Evolutionary conservation across 2,113 vertebrate species (phyloP), one percentile per base, ranked within the genome.

Genomic region (Plecturocebus donacophilus): DNA sequence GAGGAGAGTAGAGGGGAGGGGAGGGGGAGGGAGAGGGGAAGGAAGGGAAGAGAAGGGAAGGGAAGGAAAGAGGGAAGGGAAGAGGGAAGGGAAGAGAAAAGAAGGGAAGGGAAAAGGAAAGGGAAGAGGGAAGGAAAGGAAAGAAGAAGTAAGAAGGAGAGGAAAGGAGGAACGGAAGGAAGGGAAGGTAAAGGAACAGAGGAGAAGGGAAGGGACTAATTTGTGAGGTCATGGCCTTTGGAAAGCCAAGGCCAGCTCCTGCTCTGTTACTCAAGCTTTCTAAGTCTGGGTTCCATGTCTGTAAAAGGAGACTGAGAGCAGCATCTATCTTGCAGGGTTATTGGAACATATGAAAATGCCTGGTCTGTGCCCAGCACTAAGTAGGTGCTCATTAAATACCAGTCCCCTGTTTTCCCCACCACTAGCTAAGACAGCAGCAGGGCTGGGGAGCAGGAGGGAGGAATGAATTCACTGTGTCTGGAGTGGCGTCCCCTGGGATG

Each of bases 181-280:
- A 27, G 58, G 19, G 3, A 40, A 9, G 0, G 30, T 0, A 13
- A 7, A 1, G 40, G 21, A 8, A 0, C 38, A 13, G 0, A 1
- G 58, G 4, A 0, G 35, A 3, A 9, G 27, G 42, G 40, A 7
- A 32, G 25, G n/a, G 2, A 30, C 14, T 14, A 0, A 30, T 92
- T 3, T 52, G 21, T 32, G n/a, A 16, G 2, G 49, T 47, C 19
- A 6, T 19, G 10, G 58, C 19, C n/a, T 91, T 38, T 3, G 14
- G 23, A 30, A 12, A 4, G 23, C 20, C 56, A 8, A 6, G 42
- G 40, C 40, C 61, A 70, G 32, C 45, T 40, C 45, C 0, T 21
- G 12, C 27, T 27, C 40, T 40, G 49, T 58, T 47, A 21, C 5
- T 25, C n/a, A 23, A 32, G 68, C 20, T 89, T 21, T 66, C 68